These are phyloP conservation scores for Erynnis tages DNA, from an alignment of 2,888 invertebrate genomes.

Conservation along the genomic window DNA sequence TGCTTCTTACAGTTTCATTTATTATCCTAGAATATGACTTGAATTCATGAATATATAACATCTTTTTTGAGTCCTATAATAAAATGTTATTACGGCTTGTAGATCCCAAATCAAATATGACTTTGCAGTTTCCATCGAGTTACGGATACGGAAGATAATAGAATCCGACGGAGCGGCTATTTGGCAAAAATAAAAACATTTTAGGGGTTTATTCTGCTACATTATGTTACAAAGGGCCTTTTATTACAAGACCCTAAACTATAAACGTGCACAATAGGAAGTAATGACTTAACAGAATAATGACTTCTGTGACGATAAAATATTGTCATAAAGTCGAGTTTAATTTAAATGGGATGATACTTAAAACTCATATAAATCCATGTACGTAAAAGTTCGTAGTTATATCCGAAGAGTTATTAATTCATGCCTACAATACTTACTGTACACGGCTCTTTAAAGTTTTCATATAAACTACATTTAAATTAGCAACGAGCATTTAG, in stretches of 20 bases:
- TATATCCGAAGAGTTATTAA: too few species aligned
- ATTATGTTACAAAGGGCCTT: slow-evolving; percentile 16
- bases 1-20: too few species aligned
- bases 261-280: slow-evolving; percentile 37
- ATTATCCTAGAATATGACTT: too few species aligned
- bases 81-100: too few species aligned
- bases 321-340: slow-evolving; percentile 9
- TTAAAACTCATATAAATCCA: background rate
- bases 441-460: too few species aligned
- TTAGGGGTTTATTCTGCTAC: slow-evolving; percentile 13
- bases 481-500: too few species aligned
- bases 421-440: too few species aligned
- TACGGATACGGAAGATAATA: slow-evolving; percentile 15
- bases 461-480: too few species aligned
- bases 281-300: slow-evolving; percentile 42
- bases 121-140: slow-evolving; percentile 2
- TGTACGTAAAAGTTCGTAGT: too few species aligned
- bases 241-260: slow-evolving; percentile 20
- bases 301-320: slow-evolving; percentile 5
- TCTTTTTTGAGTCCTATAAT: too few species aligned
- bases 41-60: too few species aligned
- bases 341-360: background rate
- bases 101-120: slow-evolving; percentile 22
- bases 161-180: slow-evolving; percentile 5
- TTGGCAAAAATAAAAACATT: slow-evolving; percentile 17